Conservation (phyloP, 2,888 invertebrate species). For the Punctoribates punctum region DNA sequence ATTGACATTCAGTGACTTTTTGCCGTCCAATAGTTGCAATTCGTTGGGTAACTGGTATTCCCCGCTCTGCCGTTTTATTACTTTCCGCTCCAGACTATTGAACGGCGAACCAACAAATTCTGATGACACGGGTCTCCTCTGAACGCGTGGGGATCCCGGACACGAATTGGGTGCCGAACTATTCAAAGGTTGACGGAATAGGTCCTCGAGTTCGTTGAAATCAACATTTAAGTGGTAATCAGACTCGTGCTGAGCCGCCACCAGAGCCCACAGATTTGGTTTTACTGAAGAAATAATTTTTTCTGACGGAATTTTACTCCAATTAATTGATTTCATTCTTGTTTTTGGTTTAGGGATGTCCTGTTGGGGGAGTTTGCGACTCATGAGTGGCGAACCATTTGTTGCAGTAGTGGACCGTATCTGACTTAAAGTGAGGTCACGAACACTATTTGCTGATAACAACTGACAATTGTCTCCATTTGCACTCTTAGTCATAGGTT, state of each 20-base stretch:
- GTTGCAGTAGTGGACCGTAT: no score
- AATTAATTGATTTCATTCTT: slow-evolving; percentile 96
- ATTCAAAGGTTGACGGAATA: slow-evolving; percentile 73
- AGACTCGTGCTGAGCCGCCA: not conserved
- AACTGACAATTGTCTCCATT: no score
- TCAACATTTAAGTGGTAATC: slow-evolving; percentile 66
- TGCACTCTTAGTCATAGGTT: not conserved
- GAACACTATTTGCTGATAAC: no score
- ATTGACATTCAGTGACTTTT: slow-evolving; percentile 92
- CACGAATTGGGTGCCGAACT: slow-evolving; percentile 41
- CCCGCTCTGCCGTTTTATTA: slow-evolving; percentile 9
- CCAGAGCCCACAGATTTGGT: slow-evolving; percentile 48
- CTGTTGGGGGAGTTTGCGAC: slow-evolving; percentile 46
- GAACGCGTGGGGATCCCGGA: slow-evolving; percentile 40
- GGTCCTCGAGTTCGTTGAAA: slow-evolving; percentile 88
- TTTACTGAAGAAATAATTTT: slow-evolving; percentile 61
- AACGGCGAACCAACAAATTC: slow-evolving; percentile 24
- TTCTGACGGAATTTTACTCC: slow-evolving; percentile 92
- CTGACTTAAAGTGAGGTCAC: no score
- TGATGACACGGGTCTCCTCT: slow-evolving; percentile 5
- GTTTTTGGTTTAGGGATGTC: slow-evolving; percentile 66
- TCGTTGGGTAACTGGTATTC: slow-evolving; percentile 50
- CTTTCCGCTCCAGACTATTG: slow-evolving; percentile 27
- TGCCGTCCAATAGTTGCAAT: slow-evolving; percentile 85
- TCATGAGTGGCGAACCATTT: not conserved